These are phyloP conservation scores for Paramormyrops hopkinsi DNA, from an alignment of 2,797 vertebrate genomes.

Conservation along the genomic window DNA sequence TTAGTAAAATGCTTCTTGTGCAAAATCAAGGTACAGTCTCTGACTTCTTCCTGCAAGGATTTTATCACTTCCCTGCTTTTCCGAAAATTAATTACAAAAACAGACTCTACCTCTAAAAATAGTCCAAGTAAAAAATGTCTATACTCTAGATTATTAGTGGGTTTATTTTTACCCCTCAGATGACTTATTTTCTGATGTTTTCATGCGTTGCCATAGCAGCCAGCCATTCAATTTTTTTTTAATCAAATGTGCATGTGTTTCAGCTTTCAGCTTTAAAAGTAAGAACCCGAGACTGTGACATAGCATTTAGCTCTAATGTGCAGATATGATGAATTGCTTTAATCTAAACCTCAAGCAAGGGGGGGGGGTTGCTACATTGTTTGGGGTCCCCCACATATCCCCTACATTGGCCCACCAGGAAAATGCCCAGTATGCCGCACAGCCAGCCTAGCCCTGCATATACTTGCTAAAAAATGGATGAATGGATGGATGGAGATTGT, in stretches of 20 bases:
- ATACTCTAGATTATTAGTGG: neutral
- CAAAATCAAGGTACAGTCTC: neutral
- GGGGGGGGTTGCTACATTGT: neutral
- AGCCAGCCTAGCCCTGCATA: neutral
- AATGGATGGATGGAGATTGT: neutral
- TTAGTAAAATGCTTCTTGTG: neutral
- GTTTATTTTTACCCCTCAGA: neutral
- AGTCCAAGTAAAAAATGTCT: neutral
- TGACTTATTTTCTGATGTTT: conserved; percentile 12
- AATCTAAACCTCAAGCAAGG: neutral
- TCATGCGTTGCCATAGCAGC: conserved; percentile 43
- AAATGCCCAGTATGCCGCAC: neutral
- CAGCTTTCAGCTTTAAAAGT: conserved; percentile 37
- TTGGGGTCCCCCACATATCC: neutral
- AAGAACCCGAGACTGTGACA: neutral
- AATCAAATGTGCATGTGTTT: conserved; percentile 25
- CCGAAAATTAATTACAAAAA: neutral
- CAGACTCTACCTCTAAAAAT: neutral
- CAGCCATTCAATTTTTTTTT: conserved; percentile 24
- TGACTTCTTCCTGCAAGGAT: neutral
- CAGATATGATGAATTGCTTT: neutral
- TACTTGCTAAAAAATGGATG: neutral
- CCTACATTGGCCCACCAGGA: neutral
- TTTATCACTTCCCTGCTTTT: neutral
- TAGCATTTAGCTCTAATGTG: neutral